Evolutionary conservation across 23 tunicate species (phyloP).

Genomic region (Ascidia mentula): DNA sequence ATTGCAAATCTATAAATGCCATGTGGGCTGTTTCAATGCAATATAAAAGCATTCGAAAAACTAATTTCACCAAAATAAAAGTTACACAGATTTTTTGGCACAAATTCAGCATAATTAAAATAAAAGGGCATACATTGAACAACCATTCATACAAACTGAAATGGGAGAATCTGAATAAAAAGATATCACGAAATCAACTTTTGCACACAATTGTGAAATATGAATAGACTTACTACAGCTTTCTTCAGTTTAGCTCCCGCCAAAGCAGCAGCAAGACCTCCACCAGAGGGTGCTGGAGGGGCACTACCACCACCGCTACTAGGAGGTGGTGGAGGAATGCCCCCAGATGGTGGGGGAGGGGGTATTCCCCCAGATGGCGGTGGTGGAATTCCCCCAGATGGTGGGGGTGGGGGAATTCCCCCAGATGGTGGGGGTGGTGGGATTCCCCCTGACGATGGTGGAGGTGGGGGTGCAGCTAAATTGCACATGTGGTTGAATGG

Average conservation of each 20-base stretch:
- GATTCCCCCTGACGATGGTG: background rate
- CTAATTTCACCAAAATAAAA: no score
- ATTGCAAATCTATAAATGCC: no score
- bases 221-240: constrained; percentile 36
- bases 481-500: no score
- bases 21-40: no score
- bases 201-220: background rate
- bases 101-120: no score
- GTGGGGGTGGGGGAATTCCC: constrained; percentile 50
- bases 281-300: background rate
- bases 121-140: no score
- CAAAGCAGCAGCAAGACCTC: constrained; percentile 58
- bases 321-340: constrained; percentile 11
- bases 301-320: no score
- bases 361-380: constrained; percentile 20
- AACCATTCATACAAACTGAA: no score
- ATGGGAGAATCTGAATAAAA: no score
- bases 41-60: no score
- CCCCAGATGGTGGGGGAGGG: constrained; percentile 29
- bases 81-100: no score
- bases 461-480: background rate
- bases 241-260: constrained; percentile 52
- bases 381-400: constrained; percentile 22
- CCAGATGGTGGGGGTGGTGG: constrained; percentile 29
- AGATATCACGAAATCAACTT: no score